A percentile compares a stretch with the other conserved stretches of the same genome.
Evolutionary conservation across 2,113 vertebrate species (phyloP).

Genomic region (Ia io): DNA sequence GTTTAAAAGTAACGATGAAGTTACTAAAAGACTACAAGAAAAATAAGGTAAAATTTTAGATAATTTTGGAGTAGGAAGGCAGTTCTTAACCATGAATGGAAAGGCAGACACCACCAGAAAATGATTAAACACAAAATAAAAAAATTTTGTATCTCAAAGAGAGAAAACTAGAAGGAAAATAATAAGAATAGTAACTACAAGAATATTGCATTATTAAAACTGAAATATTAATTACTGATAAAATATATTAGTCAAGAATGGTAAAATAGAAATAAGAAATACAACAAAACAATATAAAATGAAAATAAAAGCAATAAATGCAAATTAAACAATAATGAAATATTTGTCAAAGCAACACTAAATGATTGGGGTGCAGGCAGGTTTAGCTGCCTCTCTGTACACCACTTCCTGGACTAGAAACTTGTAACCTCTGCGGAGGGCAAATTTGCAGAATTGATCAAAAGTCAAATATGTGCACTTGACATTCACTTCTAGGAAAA

Average conservation of each 20-base stretch:
- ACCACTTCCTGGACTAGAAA: not conserved
- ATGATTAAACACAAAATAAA: not conserved
- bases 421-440: not conserved
- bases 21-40: not conserved
- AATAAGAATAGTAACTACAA: not conserved
- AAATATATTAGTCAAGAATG: not conserved
- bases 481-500: not conserved
- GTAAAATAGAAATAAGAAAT: not conserved
- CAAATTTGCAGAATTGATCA: too few species aligned
- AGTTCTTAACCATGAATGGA: not conserved
- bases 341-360: not conserved
- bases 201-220: not conserved
- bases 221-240: not conserved
- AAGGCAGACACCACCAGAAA: not conserved
- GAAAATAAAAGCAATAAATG: not conserved
- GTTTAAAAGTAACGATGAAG: not conserved
- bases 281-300: not conserved
- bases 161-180: not conserved
- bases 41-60: not conserved
- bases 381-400: not conserved
- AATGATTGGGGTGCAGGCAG: not conserved
- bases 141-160: not conserved
- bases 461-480: not conserved
- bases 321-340: not conserved
- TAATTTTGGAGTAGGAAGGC: not conserved